Evolutionary conservation across 2,888 invertebrate genomes (phyloP).

Genomic region (Parochlus steinenii): DNA sequence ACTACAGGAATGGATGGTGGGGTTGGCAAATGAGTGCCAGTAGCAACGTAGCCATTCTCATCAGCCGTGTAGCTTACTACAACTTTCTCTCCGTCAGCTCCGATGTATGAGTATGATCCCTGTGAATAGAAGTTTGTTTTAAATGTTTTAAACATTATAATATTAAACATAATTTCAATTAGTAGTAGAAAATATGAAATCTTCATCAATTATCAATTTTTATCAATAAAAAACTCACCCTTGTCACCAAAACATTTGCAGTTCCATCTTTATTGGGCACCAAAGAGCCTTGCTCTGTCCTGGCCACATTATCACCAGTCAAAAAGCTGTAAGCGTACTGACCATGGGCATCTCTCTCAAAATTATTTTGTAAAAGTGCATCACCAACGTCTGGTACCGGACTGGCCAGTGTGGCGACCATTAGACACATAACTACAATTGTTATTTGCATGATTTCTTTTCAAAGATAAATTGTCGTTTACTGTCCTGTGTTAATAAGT

Average conservation of each 20-base stretch:
- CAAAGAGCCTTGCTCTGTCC: constrained; percentile 14
- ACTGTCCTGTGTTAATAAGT: too few species aligned
- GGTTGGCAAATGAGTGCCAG: constrained; percentile 11
- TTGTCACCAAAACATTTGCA: constrained; percentile 11
- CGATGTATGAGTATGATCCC: constrained; percentile 12
- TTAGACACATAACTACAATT: constrained; percentile 2
- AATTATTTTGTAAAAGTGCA: constrained; percentile 4
- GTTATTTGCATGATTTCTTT: too few species aligned
- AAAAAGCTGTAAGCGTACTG: constrained; percentile 14
- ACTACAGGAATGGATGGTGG: constrained; percentile 3
- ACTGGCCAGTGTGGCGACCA: not conserved
- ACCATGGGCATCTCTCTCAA: constrained; percentile 13
- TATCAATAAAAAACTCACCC: too few species aligned
- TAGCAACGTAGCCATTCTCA: constrained; percentile 13
- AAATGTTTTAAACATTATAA: not conserved
- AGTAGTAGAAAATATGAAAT: too few species aligned
- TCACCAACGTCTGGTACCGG: constrained; percentile 1
- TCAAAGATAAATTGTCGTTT: too few species aligned
- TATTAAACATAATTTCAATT: too few species aligned
- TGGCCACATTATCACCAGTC: constrained; percentile 11
- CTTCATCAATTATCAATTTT: too few species aligned
- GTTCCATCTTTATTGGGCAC: constrained; percentile 11
- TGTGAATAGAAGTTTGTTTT: not conserved
- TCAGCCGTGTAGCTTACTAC: constrained; percentile 12
- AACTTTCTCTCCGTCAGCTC: constrained; percentile 10